Base-by-base conservation (phyloP, 2,888 invertebrate species). In the Aleiodes alternator region DNA sequence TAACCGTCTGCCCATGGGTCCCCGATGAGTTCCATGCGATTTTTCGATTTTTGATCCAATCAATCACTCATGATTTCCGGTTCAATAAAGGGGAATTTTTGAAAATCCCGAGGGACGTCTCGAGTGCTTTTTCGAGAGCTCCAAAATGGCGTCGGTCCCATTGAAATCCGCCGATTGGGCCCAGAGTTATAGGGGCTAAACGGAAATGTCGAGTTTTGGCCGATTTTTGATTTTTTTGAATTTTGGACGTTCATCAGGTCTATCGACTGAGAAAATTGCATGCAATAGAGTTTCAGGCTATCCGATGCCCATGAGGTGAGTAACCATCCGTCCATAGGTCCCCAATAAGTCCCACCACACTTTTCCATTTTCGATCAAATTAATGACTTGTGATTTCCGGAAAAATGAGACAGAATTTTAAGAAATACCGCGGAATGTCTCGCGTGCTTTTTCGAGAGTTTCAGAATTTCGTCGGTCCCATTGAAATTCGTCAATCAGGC, bases 201-300 rank as follows among this genome's bases (percentile, higher is more conserved):
- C 8, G 34, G 34, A 6, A 4, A 4, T 6, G 34, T 3, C 6
- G 34, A 34, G 34, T 34, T 34, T 34, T 3, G 4, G 4, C 2
- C 3, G 6, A 34, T 34, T 23, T 23, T 23, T 1, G 23, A 23
- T 2, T 1, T 23, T 23, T 23, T 23, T 23, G n/a, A 23, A 23
- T 23, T 23, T 1, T 23, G 23, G 2, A 23, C 87, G 87, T 89
- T 88, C 88, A 88, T 86, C 82, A 84, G 81, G 84, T 84, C 84
- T 83, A 84, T 23, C 84, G 85, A 87, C 86, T 85, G 64, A 70
- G 43, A 59, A 87, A 88, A 88, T 88, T 88, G 88, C 85, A 84
- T 61, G 51, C 68, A 72, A 71, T 69, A 61, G 55, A 53, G 9
- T 16, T 16, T 64, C 48, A 50, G 64, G 69, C 70, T 78, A 79